Percentiles rank a stretch among this genome's conserved stretches.
phyloP scores from a whole-genome alignment of 2,113 vertebrate genomes.

The Serilophus lunatus region DNA sequence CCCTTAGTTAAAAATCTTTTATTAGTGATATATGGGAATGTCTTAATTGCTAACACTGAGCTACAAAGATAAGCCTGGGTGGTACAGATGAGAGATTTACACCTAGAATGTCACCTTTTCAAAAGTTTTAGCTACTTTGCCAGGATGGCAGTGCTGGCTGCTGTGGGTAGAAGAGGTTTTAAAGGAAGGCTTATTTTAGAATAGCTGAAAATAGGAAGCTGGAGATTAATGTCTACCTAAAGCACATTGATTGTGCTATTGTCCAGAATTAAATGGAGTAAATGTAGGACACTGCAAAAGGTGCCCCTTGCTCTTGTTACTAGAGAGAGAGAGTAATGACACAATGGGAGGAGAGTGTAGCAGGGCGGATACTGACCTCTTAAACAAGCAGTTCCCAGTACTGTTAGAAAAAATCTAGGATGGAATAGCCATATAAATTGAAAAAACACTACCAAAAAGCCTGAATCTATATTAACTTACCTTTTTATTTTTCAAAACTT shows the following conservation, averaged over 20 bases:
- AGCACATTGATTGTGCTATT: not conserved
- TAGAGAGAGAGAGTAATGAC: not conserved
- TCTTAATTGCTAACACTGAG: not conserved
- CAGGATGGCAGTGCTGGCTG: not conserved
- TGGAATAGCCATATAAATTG: not conserved
- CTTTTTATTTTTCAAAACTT: not conserved
- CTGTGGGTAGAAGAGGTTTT: not conserved
- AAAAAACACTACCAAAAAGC: not conserved
- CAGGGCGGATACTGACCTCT: not conserved
- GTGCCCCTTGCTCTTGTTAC: not conserved
- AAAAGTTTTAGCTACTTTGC: not conserved
- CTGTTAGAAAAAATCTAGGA: not conserved
- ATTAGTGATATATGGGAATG: not conserved
- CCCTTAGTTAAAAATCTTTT: not conserved
- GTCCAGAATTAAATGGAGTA: not conserved
- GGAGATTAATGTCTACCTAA: not conserved
- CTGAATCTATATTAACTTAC: not conserved
- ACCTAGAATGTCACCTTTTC: not conserved
- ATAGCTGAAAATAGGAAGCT: not conserved
- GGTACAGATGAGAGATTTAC: not conserved
- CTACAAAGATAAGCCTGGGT: not conserved
- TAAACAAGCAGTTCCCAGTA: not conserved
- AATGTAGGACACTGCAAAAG: not conserved
- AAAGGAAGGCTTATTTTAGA: not conserved
- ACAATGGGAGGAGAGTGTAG: not conserved